A percentile compares a stretch with the other conserved stretches of the same genome.
phyloP scores from a whole-genome alignment of 2,797 vertebrate species.

The Champsocephalus esox region DNA sequence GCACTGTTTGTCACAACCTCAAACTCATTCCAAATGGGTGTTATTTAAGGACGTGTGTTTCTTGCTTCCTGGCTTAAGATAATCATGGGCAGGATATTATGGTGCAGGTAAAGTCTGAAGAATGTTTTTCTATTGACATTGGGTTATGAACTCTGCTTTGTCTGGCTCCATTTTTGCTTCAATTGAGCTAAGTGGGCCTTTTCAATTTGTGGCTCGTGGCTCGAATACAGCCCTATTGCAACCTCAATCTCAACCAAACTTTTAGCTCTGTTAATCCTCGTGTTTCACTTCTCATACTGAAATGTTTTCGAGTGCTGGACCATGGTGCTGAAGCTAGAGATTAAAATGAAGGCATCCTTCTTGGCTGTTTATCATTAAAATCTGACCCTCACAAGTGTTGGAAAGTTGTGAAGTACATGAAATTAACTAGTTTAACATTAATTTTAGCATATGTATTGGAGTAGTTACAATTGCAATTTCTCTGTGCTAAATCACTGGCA shows the following conservation, averaged over 20 bases:
- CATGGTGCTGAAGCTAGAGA: not conserved
- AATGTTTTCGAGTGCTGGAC: not conserved
- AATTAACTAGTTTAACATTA: too few relatives aligned
- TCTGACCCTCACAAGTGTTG: too few relatives aligned
- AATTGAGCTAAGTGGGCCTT: not conserved
- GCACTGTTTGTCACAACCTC: conserved; percentile 11
- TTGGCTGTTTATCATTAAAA: not conserved
- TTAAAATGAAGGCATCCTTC: not conserved
- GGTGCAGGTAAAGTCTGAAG: conserved; percentile 13
- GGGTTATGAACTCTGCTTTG: conserved; percentile 14
- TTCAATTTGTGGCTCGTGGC: too few relatives aligned
- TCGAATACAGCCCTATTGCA: too few relatives aligned
- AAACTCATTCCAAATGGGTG: conserved; percentile 3
- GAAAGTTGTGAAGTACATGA: too few relatives aligned
- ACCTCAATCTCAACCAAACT: too few relatives aligned
- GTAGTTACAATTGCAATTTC: too few relatives aligned
- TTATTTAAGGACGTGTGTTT: conserved; percentile 13
- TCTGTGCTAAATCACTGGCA: too few relatives aligned
- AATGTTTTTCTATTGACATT: conserved; percentile 4
- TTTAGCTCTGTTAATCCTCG: too few relatives aligned
- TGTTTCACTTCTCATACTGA: too few relatives aligned
- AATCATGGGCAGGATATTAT: conserved; percentile 17
- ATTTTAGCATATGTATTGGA: too few relatives aligned
- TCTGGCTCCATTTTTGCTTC: conserved; percentile 10
- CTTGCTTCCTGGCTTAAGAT: conserved; percentile 14